Conservation (phyloP, 1,140 invertebrate genomes). For the Coboldia fuscipes region DNA sequence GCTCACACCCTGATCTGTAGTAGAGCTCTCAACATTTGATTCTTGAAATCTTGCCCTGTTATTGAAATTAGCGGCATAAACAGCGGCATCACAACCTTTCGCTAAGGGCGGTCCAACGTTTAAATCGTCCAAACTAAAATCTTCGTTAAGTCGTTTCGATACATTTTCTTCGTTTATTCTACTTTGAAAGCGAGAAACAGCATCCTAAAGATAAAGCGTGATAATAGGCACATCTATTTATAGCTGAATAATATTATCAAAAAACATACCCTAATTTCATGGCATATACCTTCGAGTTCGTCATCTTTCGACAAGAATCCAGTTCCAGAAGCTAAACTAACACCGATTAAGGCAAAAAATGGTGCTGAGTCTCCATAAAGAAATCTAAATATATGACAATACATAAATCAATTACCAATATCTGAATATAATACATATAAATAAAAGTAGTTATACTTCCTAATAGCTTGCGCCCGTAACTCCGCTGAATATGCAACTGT, state of each 20-base stretch:
- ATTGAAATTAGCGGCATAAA: constrained; percentile 44
- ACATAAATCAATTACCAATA: not conserved
- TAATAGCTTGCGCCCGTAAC: constrained; percentile 33
- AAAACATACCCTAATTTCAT: constrained; percentile 43
- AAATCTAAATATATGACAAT: constrained; percentile 17
- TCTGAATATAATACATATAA: not conserved
- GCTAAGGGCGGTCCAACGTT: constrained; percentile 47
- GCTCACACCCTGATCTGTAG: too few species aligned
- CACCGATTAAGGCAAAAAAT: constrained; percentile 52
- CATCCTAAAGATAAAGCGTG: constrained; percentile 23
- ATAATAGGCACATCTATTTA: not conserved
- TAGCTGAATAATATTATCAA: not conserved
- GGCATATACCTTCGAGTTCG: constrained; percentile 54
- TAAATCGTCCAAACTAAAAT: constrained; percentile 33
- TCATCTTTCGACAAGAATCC: constrained; percentile 59
- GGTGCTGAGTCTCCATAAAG: constrained; percentile 47
- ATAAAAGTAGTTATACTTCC: constrained; percentile 11
- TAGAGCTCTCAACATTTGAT: too few species aligned
- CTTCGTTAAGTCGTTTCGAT: constrained; percentile 17
- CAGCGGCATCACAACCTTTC: constrained; percentile 64
- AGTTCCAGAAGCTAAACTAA: constrained; percentile 46
- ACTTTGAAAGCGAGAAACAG: constrained; percentile 35
- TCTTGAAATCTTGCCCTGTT: too few species aligned
- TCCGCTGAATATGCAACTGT: constrained; percentile 39
- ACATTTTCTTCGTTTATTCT: constrained; percentile 30